These are phyloP conservation scores for Xylocampa areola DNA, from an alignment of 2,888 invertebrate genomes.

Conservation along the genomic window DNA sequence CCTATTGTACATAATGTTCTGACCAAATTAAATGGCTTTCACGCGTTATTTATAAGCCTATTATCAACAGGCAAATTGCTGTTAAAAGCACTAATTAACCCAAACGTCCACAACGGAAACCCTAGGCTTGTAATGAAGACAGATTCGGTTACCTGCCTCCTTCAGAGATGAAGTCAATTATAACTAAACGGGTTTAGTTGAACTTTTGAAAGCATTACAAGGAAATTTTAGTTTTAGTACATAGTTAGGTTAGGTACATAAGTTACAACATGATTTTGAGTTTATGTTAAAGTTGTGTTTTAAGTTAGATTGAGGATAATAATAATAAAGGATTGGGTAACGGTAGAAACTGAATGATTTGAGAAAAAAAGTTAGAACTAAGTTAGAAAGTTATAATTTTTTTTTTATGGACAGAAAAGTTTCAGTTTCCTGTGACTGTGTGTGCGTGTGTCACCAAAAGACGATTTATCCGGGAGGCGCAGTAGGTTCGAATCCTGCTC, in stretches of 20 bases:
- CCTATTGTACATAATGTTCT: slow-evolving; percentile 15
- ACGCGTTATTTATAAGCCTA: slow-evolving; percentile 31
- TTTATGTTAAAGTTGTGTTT: no score
- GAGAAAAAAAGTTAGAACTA: no score
- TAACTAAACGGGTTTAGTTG: slow-evolving; percentile 53
- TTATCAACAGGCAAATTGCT: slow-evolving; percentile 51
- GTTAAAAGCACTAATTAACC: slow-evolving; percentile 69
- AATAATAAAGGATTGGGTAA: no score
- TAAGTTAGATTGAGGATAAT: no score
- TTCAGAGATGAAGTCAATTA: slow-evolving; percentile 66
- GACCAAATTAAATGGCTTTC: slow-evolving; percentile 17
- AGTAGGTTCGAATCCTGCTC: no score
- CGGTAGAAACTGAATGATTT: no score
- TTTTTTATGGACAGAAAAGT: no score
- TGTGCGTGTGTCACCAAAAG: no score
- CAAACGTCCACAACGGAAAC: slow-evolving; percentile 65
- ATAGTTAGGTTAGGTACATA: slow-evolving; percentile 11
- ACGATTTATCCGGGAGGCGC: no score
- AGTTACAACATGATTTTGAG: no score
- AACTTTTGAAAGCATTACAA: slow-evolving; percentile 23
- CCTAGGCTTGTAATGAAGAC: slow-evolving; percentile 75
- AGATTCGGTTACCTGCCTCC: slow-evolving; percentile 73
- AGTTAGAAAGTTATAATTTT: no score
- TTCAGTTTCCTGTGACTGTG: no score
- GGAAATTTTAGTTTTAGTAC: slow-evolving; percentile 19